These are phyloP conservation scores for Sminthurinus signatus DNA, from an alignment of 1,140 invertebrate species.

Conservation along the genomic window DNA sequence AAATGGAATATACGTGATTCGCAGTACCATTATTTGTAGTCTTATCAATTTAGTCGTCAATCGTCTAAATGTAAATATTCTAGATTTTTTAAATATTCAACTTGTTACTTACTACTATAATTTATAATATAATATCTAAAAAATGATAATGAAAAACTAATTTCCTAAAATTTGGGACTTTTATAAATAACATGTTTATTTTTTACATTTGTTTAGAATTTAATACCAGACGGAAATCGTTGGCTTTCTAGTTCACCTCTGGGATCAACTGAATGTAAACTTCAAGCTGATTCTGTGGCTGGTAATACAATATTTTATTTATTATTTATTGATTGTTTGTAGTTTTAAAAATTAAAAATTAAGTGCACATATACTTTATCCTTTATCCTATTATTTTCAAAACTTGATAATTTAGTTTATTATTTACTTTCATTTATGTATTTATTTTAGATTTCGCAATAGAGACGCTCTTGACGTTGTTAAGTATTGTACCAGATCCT, in stretches of 20 bases:
- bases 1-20: constrained; percentile 59
- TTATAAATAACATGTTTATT: too few relatives aligned
- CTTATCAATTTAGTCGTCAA: constrained; percentile 62
- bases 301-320: constrained; percentile 26
- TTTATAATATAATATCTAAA: too few relatives aligned
- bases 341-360: constrained; percentile 5
- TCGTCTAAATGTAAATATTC: constrained; percentile 58
- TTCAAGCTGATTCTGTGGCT: constrained; percentile 42
- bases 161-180: too few relatives aligned
- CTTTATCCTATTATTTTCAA: too few relatives aligned
- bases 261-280: constrained; percentile 12
- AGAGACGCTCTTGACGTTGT: constrained; percentile 24
- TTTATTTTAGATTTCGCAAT: constrained; percentile 22
- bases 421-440: background rate
- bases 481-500: constrained; percentile 34
- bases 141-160: background rate
- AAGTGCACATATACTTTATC: background rate
- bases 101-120: too few relatives aligned
- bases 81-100: too few relatives aligned
- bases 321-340: background rate
- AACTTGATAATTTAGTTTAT: background rate
- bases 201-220: constrained; percentile 14
- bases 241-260: constrained; percentile 25
- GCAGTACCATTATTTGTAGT: constrained; percentile 61
- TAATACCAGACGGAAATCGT: constrained; percentile 34